These are phyloP conservation scores for Campylomormyrus tamandua DNA, from an alignment of 2,113 vertebrate species.

Conservation along the genomic window DNA sequence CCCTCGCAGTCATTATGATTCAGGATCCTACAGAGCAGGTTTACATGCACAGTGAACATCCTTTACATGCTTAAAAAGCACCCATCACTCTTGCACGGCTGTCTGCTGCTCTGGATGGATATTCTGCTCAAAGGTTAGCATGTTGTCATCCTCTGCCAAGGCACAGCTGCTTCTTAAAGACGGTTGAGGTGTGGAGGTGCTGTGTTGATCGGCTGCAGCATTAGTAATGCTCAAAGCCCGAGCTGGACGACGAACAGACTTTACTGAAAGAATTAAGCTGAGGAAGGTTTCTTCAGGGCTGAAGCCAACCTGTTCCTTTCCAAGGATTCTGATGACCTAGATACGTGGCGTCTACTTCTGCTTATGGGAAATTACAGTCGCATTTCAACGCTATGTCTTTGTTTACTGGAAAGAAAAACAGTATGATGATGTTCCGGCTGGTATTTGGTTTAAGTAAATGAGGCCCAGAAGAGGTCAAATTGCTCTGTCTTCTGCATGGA, in stretches of 20 bases:
- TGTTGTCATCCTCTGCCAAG: not conserved
- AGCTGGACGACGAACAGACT: not conserved
- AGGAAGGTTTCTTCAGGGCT: not conserved
- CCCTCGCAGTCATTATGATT: not conserved
- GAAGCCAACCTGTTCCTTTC: not conserved
- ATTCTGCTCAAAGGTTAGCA: not conserved
- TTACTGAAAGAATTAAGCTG: not conserved
- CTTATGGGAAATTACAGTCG: not conserved
- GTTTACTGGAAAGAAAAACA: constrained; percentile 10
- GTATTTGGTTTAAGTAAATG: constrained; percentile 27
- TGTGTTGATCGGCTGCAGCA: not conserved
- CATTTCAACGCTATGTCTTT: not conserved
- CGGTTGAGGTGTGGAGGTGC: not conserved
- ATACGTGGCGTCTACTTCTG: not conserved
- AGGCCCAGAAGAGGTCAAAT: constrained; percentile 29
- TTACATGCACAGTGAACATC: not conserved
- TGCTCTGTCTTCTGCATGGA: constrained; percentile 46
- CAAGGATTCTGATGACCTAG: not conserved
- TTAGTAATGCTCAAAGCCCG: not conserved
- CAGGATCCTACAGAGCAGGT: not conserved
- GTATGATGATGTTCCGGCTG: constrained; percentile 1
- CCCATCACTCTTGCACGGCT: not conserved
- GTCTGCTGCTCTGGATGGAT: not conserved
- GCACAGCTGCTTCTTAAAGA: not conserved
- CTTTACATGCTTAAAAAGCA: not conserved